Percentiles rank a stretch among this genome's conserved stretches.
Evolutionary conservation across 2,888 invertebrate genomes (phyloP).

Genomic region (Timandra comae): DNA sequence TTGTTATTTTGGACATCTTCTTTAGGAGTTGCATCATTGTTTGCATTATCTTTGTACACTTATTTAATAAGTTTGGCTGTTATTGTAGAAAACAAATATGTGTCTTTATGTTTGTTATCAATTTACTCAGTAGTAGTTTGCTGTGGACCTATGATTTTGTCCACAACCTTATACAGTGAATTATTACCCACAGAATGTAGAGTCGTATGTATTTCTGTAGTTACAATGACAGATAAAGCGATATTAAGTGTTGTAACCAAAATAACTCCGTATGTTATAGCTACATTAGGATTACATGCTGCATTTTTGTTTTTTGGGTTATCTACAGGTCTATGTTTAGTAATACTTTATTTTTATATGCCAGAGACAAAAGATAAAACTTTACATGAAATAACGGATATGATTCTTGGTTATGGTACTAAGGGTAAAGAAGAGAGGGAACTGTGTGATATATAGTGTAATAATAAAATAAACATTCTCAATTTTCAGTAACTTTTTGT

Average conservation of each 20-base stretch:
- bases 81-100: too few species aligned
- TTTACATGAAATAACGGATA: slow-evolving; percentile 34
- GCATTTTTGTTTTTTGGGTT: slow-evolving; percentile 25
- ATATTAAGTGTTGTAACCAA: slow-evolving; percentile 15
- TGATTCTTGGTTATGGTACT: slow-evolving; percentile 11
- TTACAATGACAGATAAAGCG: not conserved
- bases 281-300: slow-evolving; percentile 23
- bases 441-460: too few species aligned
- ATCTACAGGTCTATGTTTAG: slow-evolving; percentile 8
- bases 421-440: too few species aligned
- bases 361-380: slow-evolving; percentile 46
- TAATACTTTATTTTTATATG: slow-evolving; percentile 29
- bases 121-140: slow-evolving; percentile 27
- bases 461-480: too few species aligned
- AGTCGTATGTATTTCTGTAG: slow-evolving; percentile 17
- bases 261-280: slow-evolving; percentile 26
- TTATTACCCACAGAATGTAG: slow-evolving; percentile 24
- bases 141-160: slow-evolving; percentile 28
- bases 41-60: too few species aligned
- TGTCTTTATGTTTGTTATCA: slow-evolving; percentile 18
- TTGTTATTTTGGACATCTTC: too few species aligned
- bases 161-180: slow-evolving; percentile 23
- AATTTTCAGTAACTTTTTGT: too few species aligned
- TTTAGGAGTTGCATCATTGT: too few species aligned
- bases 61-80: too few species aligned